A percentile compares a stretch with the other conserved stretches of the same genome.
Conservation (phyloP, 2,797 vertebrate genomes). For the Falco peregrinus region DNA sequence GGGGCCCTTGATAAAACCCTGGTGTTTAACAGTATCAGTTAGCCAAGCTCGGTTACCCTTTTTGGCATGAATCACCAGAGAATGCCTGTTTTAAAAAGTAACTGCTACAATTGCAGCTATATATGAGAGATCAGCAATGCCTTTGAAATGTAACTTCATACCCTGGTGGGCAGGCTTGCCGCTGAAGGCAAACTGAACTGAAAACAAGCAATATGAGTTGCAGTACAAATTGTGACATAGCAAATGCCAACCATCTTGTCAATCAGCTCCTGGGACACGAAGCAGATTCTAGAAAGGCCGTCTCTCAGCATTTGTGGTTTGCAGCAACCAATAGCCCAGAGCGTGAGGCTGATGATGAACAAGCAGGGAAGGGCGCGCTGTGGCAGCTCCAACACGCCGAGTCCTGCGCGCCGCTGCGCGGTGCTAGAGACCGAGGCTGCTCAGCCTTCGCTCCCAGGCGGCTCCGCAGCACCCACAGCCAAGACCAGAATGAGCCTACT, state of each 20-base stretch:
- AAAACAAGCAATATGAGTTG: background rate
- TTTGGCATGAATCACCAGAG: background rate
- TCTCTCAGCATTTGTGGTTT: background rate
- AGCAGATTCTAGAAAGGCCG: background rate
- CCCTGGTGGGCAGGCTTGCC: background rate
- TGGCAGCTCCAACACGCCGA: accelerated
- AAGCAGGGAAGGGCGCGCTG: background rate
- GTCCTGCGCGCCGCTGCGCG: slow-evolving; percentile 18
- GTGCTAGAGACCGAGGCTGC: slow-evolving; percentile 36
- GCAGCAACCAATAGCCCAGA: background rate
- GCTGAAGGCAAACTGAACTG: background rate
- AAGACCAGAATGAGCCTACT: background rate
- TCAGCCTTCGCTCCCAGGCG: background rate
- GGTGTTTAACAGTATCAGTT: background rate
- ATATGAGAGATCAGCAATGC: background rate
- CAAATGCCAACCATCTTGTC: background rate
- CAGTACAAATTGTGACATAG: background rate
- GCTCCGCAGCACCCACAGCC: background rate
- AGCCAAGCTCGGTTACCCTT: background rate
- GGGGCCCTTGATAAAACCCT: background rate
- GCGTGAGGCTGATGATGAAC: background rate
- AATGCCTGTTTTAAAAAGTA: background rate
- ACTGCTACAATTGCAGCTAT: background rate
- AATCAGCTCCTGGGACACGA: background rate
- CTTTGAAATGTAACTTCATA: background rate